These are phyloP conservation scores for Clitarchus hookeri DNA, from an alignment of 2,888 invertebrate genomes.

Conservation along the genomic window DNA sequence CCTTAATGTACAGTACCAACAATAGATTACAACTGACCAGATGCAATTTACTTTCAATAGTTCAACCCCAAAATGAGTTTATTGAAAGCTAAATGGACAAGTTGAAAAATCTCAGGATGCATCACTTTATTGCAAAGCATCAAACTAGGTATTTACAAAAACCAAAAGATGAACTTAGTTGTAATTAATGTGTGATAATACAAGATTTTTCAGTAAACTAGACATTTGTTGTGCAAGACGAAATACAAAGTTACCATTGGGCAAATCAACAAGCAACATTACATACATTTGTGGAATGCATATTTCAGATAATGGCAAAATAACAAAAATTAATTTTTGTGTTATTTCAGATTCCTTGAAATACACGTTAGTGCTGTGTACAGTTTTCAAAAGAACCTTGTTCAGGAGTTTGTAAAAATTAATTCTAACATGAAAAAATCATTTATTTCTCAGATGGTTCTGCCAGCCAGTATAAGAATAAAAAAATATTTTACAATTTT, in stretches of 20 bases:
- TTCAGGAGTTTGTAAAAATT: conserved; percentile 3
- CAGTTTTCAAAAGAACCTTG: conserved; percentile 18
- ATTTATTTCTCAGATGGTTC: background rate
- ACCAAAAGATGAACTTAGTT: background rate
- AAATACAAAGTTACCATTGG: background rate
- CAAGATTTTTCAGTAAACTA: background rate
- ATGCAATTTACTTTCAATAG: background rate
- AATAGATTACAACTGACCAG: background rate
- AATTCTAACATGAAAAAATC: too few species aligned
- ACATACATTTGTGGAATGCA: conserved; percentile 5
- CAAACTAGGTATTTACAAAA: background rate
- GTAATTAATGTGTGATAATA: background rate
- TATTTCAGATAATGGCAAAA: background rate
- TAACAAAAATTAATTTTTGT: background rate
- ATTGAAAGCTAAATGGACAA: background rate
- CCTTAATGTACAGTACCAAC: background rate
- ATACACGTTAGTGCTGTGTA: background rate
- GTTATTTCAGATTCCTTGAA: background rate
- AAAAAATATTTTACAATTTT: background rate
- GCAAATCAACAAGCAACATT: background rate
- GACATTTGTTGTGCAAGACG: background rate
- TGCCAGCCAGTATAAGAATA: conserved; percentile 15
- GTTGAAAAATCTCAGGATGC: background rate
- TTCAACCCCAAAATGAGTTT: background rate
- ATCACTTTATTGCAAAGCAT: background rate